A percentile compares a stretch with the other conserved stretches of the same genome.
Evolutionary conservation across 92 coral and sea anemone species (phyloP).

Genomic region (Zoanthus sociatus): DNA sequence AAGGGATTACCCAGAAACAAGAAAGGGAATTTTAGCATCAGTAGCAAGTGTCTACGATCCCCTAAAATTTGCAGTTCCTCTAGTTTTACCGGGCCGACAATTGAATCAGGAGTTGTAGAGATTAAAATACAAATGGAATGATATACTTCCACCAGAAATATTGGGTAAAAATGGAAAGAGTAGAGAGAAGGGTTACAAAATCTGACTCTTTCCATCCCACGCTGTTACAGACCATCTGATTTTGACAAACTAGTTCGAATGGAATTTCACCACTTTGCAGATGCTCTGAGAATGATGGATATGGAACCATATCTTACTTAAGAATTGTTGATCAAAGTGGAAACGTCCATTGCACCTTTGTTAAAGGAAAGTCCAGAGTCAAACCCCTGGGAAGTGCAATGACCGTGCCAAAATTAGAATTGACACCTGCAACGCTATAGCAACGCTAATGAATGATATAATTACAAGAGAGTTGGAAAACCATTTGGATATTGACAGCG

Average conservation of each 20-base stretch:
- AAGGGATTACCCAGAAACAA: slow-evolving; percentile 57
- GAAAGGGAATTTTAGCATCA: slow-evolving; percentile 55
- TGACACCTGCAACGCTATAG: slow-evolving; percentile 43
- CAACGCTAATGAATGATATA: slow-evolving; percentile 21
- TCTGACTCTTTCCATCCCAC: too few species aligned
- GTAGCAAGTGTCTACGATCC: slow-evolving; percentile 61
- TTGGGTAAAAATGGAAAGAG: slow-evolving; percentile 49
- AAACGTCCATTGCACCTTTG: slow-evolving; percentile 32
- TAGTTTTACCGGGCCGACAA: slow-evolving; percentile 61
- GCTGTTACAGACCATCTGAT: too few species aligned
- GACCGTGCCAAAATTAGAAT: slow-evolving; percentile 47
- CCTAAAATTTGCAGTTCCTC: slow-evolving; percentile 30
- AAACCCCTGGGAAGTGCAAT: slow-evolving; percentile 36
- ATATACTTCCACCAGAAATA: slow-evolving; percentile 45
- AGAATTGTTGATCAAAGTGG: background rate
- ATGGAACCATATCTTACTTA: background rate
- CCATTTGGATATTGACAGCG: slow-evolving; percentile 32
- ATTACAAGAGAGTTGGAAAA: background rate
- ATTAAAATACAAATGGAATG: slow-evolving; percentile 58
- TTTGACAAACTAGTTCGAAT: background rate
- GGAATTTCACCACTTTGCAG: background rate
- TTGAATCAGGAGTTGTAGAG: slow-evolving; percentile 67
- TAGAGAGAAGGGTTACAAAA: slow-evolving; percentile 29
- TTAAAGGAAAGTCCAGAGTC: slow-evolving; percentile 27
- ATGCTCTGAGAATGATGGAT: background rate